Evolutionary conservation across 2,888 invertebrate genomes (phyloP).

Genomic region (Vandiemenella viatica): DNA sequence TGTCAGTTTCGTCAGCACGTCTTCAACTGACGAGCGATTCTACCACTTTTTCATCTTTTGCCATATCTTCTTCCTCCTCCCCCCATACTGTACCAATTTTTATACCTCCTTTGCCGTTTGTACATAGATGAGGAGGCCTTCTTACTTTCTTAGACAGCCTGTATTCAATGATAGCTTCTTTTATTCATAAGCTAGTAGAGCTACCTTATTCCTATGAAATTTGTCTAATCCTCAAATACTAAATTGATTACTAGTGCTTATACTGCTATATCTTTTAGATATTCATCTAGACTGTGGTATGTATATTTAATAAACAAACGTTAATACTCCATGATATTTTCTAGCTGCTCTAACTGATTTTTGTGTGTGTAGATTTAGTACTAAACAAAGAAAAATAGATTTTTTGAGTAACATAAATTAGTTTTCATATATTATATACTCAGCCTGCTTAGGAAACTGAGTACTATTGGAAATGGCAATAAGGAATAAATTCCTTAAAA

Average conservation of each 20-base stretch:
- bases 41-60: too few species aligned
- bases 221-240: not conserved
- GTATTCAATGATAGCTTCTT: not conserved
- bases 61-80: constrained; percentile 10
- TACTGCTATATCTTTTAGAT: not conserved
- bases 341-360: not conserved
- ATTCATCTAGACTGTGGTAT: not conserved
- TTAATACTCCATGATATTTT: not conserved
- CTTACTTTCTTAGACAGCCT: too few species aligned
- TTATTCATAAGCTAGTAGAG: not conserved
- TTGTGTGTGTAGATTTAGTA: not conserved
- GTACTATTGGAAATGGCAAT: constrained; percentile 14
- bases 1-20: too few species aligned
- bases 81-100: constrained; percentile 17
- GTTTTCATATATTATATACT: constrained; percentile 18
- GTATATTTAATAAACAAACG: not conserved
- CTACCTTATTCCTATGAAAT: not conserved
- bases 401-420: constrained; percentile 20
- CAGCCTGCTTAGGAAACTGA: constrained; percentile 19
- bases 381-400: constrained; percentile 2
- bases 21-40: too few species aligned
- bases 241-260: not conserved
- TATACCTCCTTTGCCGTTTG: constrained; percentile 9
- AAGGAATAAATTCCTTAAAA: constrained; percentile 21
- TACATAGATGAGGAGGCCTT: not conserved